These are phyloP conservation scores for Panorpa germanica DNA, from an alignment of 2,888 invertebrate species.

Conservation along the genomic window DNA sequence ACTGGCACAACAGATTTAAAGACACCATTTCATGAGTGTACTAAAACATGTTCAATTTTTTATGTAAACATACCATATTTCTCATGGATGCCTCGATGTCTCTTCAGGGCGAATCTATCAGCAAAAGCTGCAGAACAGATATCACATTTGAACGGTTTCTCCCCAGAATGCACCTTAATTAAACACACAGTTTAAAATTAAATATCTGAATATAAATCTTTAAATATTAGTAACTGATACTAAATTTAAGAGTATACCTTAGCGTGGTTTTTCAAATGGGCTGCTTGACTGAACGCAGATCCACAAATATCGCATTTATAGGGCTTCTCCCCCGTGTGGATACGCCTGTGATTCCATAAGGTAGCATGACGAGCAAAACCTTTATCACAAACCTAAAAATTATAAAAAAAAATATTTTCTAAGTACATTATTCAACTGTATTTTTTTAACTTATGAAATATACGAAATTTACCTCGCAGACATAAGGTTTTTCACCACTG, in stretches of 20 bases:
- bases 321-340: constrained; percentile 51
- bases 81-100: constrained; percentile 74
- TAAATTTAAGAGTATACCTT: constrained; percentile 29
- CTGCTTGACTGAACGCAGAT: constrained; percentile 79
- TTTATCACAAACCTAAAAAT: constrained; percentile 54
- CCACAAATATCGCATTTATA: constrained; percentile 68
- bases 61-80: constrained; percentile 45
- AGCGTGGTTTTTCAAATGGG: constrained; percentile 74
- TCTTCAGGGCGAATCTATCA: constrained; percentile 69
- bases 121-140: constrained; percentile 74
- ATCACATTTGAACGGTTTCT: constrained; percentile 68
- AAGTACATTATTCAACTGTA: constrained; percentile 4
- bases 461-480: constrained; percentile 59
- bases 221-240: neutral
- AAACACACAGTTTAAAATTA: constrained; percentile 1
- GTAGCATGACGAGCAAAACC: constrained; percentile 77
- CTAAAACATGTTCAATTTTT: neutral
- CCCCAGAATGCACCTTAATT: constrained; percentile 45
- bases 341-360: constrained; percentile 73
- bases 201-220: neutral
- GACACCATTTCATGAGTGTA: too few relatives aligned
- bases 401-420: constrained; percentile 6
- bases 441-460: too few relatives aligned
- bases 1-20: too few relatives aligned
- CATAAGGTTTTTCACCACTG: constrained; percentile 73